Conservation (phyloP, 2,113 vertebrate genomes). For the Siniperca chuatsi region DNA sequence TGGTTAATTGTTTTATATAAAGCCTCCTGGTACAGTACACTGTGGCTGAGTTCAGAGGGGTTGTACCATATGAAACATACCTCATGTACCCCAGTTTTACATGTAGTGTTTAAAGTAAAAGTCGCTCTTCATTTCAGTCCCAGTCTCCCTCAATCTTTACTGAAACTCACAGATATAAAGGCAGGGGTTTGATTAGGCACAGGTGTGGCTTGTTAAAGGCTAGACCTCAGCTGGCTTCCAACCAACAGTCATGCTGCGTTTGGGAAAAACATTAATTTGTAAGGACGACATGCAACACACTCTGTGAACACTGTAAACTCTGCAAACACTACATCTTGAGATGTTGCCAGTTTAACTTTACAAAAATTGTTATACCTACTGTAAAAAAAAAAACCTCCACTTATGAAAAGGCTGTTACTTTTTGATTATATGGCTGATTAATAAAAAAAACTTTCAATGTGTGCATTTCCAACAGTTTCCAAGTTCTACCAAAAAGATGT, state of each 20-base stretch:
- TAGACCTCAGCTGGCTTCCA: constrained; percentile 55
- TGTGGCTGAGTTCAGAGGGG: neutral
- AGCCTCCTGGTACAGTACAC: neutral
- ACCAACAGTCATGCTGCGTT: constrained; percentile 50
- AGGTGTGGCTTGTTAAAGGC: constrained; percentile 66
- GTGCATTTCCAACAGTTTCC: constrained; percentile 11
- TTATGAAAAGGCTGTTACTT: neutral
- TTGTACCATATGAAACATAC: constrained; percentile 16
- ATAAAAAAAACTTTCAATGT: constrained; percentile 10
- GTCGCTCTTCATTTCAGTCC: constrained; percentile 4
- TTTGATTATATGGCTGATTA: neutral
- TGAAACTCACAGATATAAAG: constrained; percentile 48
- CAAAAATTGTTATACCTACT: neutral
- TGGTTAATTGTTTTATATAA: constrained; percentile 23
- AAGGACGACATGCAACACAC: constrained; percentile 24
- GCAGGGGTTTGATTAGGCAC: constrained; percentile 59
- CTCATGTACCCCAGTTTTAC: constrained; percentile 32
- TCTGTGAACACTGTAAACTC: constrained; percentile 16
- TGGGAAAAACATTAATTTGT: neutral
- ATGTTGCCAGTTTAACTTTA: constrained; percentile 11
- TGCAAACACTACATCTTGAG: constrained; percentile 23
- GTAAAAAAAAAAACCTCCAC: neutral
- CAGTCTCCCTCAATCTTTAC: constrained; percentile 43
- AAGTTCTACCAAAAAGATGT: constrained; percentile 19
- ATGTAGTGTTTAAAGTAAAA: constrained; percentile 31